Percentiles rank a stretch among this genome's conserved stretches.
Evolutionary conservation across 2,888 invertebrate genomes (phyloP).

Genomic region (Epicampocera succincta): DNA sequence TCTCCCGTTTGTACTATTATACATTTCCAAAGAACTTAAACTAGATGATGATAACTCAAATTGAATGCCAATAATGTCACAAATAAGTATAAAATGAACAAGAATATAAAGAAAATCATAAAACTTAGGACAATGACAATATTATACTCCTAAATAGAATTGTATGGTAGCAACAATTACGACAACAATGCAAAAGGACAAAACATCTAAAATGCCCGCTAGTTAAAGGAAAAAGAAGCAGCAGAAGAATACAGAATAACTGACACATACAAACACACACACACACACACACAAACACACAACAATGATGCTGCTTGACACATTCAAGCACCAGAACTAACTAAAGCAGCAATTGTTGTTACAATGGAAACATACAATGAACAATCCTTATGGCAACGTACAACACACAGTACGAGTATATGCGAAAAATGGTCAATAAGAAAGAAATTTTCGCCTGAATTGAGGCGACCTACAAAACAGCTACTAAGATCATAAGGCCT

Average conservation of each 20-base stretch:
- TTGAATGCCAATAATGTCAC: conserved; percentile 80
- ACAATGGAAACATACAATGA: conserved; percentile 6
- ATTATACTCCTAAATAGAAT: conserved; percentile 41
- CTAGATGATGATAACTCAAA: conserved; percentile 75
- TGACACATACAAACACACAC: too few relatives aligned
- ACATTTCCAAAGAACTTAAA: too few relatives aligned
- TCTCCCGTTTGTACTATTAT: too few relatives aligned
- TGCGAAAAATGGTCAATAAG: neutral
- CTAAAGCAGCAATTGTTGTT: too few relatives aligned
- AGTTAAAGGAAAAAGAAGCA: conserved; percentile 31
- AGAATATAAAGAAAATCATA: conserved; percentile 1
- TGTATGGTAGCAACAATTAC: conserved; percentile 43
- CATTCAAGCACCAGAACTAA: neutral
- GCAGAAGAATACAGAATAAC: too few relatives aligned
- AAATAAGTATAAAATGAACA: conserved; percentile 58
- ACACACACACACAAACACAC: too few relatives aligned
- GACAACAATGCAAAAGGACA: conserved; percentile 43
- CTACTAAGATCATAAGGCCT: neutral
- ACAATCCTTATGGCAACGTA: conserved; percentile 18
- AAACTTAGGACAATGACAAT: conserved; percentile 43
- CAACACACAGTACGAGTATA: conserved; percentile 5
- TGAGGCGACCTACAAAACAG: neutral
- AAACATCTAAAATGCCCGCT: conserved; percentile 50
- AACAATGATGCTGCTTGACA: conserved; percentile 7
- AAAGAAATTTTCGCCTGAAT: neutral